phyloP scores from a whole-genome alignment of 2,797 vertebrate species.

The Anguilla marmorata region DNA sequence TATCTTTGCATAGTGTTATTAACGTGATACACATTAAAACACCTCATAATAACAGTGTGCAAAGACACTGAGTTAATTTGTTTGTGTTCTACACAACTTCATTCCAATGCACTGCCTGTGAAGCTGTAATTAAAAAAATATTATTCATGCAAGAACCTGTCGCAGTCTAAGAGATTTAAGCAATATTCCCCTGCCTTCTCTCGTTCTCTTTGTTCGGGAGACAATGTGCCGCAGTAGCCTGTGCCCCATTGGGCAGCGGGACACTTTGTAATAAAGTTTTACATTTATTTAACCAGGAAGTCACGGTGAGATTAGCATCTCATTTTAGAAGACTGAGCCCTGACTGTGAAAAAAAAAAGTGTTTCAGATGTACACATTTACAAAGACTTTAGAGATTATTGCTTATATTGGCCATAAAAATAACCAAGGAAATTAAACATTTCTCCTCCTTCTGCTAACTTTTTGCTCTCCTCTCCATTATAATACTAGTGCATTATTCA shows the following conservation, averaged over 20 bases:
- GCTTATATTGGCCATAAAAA: background rate
- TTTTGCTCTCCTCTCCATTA: background rate
- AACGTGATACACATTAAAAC: background rate
- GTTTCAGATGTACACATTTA: background rate
- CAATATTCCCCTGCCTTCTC: background rate
- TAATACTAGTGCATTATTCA: slow-evolving; percentile 16
- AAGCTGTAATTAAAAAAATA: background rate
- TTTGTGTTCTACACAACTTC: background rate
- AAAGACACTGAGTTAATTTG: background rate
- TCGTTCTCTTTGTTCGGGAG: background rate
- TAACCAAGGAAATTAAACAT: slow-evolving; percentile 10
- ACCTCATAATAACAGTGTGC: background rate
- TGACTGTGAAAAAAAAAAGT: background rate
- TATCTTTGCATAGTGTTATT: background rate
- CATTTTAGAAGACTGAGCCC: background rate
- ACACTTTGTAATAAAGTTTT: background rate
- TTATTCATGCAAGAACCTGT: background rate
- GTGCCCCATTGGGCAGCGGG: background rate
- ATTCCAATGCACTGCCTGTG: background rate
- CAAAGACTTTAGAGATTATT: background rate
- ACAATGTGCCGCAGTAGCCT: background rate
- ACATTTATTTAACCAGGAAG: background rate
- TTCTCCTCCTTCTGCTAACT: background rate
- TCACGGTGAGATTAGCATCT: background rate
- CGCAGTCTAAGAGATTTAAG: background rate